Base-by-base conservation (phyloP, 23 tunicate species). In the Corella eumyota region DNA sequence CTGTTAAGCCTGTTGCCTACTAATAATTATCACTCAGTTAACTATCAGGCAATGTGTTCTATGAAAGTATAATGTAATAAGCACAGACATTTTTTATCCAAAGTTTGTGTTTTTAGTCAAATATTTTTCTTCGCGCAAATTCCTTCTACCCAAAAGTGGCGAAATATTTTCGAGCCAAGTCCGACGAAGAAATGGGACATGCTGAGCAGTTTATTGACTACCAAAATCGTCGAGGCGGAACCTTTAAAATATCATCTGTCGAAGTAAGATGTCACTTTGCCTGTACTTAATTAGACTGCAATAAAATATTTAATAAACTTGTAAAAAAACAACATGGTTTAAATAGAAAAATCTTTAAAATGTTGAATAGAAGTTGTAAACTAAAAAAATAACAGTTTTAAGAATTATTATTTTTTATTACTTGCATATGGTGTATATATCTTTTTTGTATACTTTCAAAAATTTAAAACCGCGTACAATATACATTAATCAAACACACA, bases 211-310 rank as follows among this genome's bases (percentile, higher is more conserved):
- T 88, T 56, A 88, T 88, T 33, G 62, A 73, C n/a, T 88, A 88
- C 34, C 96, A 88, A 45, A 88, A 88, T 40, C 96, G 73, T 57
- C 76, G 96, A 54, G 96, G 96, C 50, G 96, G 88, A 62, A 73
- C 60, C 7, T 75, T 77, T 32, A 38, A 65, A 1, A 66, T 86
- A 45, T 17, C 40, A 15, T 3, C 34, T 6, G 85, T 77, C 52
- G 20, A 66, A 44, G 85, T 86, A 55, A 50, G 74, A 24, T 37
- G 7, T 21, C 3, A n/a, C n/a, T n/a, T n/a, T n/a, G n/a, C n/a
- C n/a, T n/a, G n/a, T n/a, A n/a, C n/a, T n/a, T n/a, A n/a, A n/a
- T n/a, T n/a, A n/a, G n/a, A n/a, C n/a, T n/a, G n/a, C n/a, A n/a
- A n/a, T n/a, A n/a, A n/a, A n/a, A n/a, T n/a, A n/a, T n/a, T n/a